Conservation (phyloP, 2,888 invertebrate genomes). For the Nomada hirtipes region DNA sequence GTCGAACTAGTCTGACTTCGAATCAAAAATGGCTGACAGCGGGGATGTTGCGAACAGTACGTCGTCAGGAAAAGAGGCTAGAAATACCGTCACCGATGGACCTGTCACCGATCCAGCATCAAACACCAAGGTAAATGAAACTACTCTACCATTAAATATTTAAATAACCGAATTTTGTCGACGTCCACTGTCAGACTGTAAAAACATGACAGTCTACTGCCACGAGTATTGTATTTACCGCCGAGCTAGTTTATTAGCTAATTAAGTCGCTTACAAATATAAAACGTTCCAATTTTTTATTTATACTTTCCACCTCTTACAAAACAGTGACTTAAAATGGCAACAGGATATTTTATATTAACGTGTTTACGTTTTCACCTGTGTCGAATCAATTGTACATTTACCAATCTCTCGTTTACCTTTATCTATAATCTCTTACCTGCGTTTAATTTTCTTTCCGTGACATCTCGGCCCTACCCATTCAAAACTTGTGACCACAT, state of each 20-base stretch:
- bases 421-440: slow-evolving; percentile 16
- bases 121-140: slow-evolving; percentile 85
- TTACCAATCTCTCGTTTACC: slow-evolving; percentile 7
- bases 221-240: slow-evolving; percentile 64
- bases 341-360: neutral
- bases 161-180: neutral
- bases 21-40: slow-evolving; percentile 82
- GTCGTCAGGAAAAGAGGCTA: slow-evolving; percentile 79
- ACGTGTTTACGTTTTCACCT: neutral
- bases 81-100: slow-evolving; percentile 87
- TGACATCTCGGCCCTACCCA: slow-evolving; percentile 47
- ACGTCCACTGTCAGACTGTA: slow-evolving; percentile 6
- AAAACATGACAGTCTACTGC: slow-evolving; percentile 27
- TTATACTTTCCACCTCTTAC: neutral
- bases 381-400: slow-evolving; percentile 19
- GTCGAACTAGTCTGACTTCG: slow-evolving; percentile 53
- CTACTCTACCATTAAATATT: neutral
- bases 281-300: neutral
- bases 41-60: slow-evolving; percentile 78
- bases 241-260: slow-evolving; percentile 41
- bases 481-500: slow-evolving; percentile 60
- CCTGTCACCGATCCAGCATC: slow-evolving; percentile 92
- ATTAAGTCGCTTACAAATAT: slow-evolving; percentile 30
- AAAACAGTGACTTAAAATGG: neutral
- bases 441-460: slow-evolving; percentile 31